Evolutionary conservation across 2,113 vertebrate species (phyloP), one percentile per base, ranked within the genome.

Genomic region (Ameiurus melas): DNA sequence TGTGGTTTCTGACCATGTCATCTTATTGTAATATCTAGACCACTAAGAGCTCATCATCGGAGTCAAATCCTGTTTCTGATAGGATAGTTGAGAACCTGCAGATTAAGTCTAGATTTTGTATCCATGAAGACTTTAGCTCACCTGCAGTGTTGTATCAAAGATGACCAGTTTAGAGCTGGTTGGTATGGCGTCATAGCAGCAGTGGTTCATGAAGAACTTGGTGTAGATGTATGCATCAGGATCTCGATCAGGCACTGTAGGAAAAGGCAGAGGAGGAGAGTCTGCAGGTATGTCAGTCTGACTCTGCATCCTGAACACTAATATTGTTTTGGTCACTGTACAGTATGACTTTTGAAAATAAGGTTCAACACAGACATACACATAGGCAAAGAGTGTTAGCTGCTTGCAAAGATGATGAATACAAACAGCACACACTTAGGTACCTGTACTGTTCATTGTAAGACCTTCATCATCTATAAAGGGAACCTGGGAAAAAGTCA

Each of bases 151-250:
- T 9, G 96, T 96, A 90, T 99, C 98, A 0, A 99, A 99, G 90
- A 99, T 95, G 5, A 99, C 96, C 0, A 99, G 95, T 90, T 99
- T 99, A 92, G 97, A 99, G 94, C 97, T 99, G 91, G 97, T 99
- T 3, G 98, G 98, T 89, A 99, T 95, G 81, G 97, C 96, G 0
- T 99, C 97, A 0, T 99, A 99, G 94, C 98, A 99, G 89, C 92
- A 95, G 93, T 97, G 97, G 81, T 93, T 96, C 93, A 96, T 96
- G 97, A 99, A 96, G 94, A 99, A 99, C 90, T 97, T 97, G 96
- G 95, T 97, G 91, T 99, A 99, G 55, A 96, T 92, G 55, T 96
- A 96, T 0, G 94, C 91, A 19, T 97, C 97, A 0, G 92, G 91
- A 57, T 94, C 92, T 33, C 60, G 73, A 47, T 85, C 92, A 39